Base-by-base conservation (phyloP, 2,888 invertebrate genomes). In the Chalcis sispes region DNA sequence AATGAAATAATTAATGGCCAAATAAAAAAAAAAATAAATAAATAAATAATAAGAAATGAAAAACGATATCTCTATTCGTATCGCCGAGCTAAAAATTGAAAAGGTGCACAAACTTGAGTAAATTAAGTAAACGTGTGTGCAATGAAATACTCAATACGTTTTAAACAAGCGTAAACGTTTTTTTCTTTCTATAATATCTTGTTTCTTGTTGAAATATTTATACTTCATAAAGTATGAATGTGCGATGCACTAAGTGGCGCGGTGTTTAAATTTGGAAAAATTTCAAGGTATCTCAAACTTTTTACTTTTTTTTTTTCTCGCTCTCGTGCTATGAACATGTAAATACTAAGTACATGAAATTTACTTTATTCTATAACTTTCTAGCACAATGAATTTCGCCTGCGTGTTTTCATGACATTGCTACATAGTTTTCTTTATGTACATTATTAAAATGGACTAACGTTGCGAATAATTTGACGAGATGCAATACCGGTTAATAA, bases 11-110 rank as follows among this genome's bases (percentile, higher is more conserved):
- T 27, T 42, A 46, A 58, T 58, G n/a, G 29, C 29, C 54, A 58
- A 69, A 36, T 58, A 69, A 69, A 46, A 66, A 58, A 69, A 13
- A 42, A 52, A 71, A 70, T 42, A 52, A 61, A 52, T 15, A n/a
- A 42, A 15, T 7, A 61, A 36, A n/a, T n/a, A n/a, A 42, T 40
- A 71, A 70, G 42, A 52, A 61, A 52, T 15, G 20, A 42, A 15
- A 15, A 61, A 36, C 29, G 42, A 56, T n/a, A n/a, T n/a, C n/a
- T n/a, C n/a, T n/a, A n/a, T 27, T 40, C 29, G 18, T 27, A 4
- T 20, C 27, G 20, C n/a, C n/a, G 36, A 54, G 18, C 18, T 29
- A 27, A 40, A 62, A n/a, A 29, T 52, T 40, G 40, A 40, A 23
- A 13, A 61, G 15, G 13, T 15, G 23, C 10, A 23, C 46, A n/a